Evolutionary conservation across 2,113 vertebrate species (phyloP), one percentile per base, ranked within the genome.

Genomic region (Symphodus melops): DNA sequence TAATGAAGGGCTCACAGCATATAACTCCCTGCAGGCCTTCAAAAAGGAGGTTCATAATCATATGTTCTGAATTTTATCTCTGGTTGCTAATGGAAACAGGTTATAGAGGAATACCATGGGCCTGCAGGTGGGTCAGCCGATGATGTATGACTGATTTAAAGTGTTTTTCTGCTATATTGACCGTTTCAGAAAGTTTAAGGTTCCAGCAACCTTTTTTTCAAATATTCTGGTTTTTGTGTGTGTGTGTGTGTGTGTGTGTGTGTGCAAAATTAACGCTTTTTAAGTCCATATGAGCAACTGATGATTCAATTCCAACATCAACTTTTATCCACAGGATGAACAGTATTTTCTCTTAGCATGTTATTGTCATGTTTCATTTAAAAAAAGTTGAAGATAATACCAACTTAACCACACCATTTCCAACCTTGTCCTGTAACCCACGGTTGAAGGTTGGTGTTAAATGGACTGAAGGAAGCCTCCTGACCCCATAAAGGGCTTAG

Each of bases 71-170:
- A 17, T 57, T 57, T 67, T 56, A 60, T 4, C 37, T 12, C 19
- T 48, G 4, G 63, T 74, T 75, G 77, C 59, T 62, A 74, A 75
- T 80, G 76, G 73, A 42, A 77, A 80, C 61, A 25, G 17, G 62
- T 83, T 49, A 10, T 9, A 39, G 65, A 57, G 10, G 37, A 33
- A 61, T 21, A 8, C 33, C 21, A 44, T 17, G 4, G 51, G 37
- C 33, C 17, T 23, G 41, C 25, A 67, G 46, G 44, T 36, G 28
- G 63, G 33, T 33, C 28, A 33, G 28, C 28, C 6, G 28, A 4
- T 33, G n/a, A 57, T 13, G 21, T 48, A 21, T 10, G 4, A 21
- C 51, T 42, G 39, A 39, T 57, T 58, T 59, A 56, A 70, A 67
- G 36, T 60, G 28, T 42, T 16, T 41, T 7, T 33, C 21, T 8